Evolutionary conservation across 2,797 vertebrate genomes (phyloP).

Genomic region (Anguilla megastoma): DNA sequence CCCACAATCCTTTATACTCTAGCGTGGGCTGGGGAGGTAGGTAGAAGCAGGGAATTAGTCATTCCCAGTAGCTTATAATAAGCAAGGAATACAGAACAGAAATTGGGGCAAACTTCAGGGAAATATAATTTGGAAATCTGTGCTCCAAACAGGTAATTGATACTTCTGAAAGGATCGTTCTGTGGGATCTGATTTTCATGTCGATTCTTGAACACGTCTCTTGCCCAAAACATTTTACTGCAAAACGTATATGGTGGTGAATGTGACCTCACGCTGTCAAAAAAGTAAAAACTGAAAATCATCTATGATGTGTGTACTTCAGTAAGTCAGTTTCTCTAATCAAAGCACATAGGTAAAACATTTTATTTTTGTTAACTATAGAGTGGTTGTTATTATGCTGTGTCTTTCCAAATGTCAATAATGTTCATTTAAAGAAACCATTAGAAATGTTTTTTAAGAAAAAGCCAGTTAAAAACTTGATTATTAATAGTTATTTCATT

Average conservation of each 20-base stretch:
- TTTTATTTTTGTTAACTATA: too few species aligned
- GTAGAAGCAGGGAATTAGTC: conserved; percentile 50
- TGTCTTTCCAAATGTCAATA: too few species aligned
- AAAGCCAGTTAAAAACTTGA: too few species aligned
- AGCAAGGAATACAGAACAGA: conserved; percentile 28
- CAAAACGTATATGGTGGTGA: neutral
- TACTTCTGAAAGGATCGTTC: neutral
- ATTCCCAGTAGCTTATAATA: conserved; percentile 33
- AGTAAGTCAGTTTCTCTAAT: too few species aligned
- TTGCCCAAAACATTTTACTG: neutral
- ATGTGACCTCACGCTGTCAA: too few species aligned
- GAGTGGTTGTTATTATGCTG: too few species aligned
- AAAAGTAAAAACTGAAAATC: too few species aligned
- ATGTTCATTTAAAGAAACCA: too few species aligned
- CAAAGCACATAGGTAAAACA: too few species aligned
- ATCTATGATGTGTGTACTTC: too few species aligned
- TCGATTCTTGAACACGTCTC: neutral
- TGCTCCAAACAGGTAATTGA: neutral
- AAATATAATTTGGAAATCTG: conserved; percentile 1
- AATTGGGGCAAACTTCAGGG: conserved; percentile 10
- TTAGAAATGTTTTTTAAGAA: too few species aligned
- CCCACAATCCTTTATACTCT: conserved; percentile 37
- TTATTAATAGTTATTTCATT: too few species aligned
- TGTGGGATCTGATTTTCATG: neutral
- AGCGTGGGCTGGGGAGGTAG: conserved; percentile 42